These are phyloP conservation scores for Gorsachius goisagi DNA, from an alignment of 2,113 vertebrate genomes.

Conservation along the genomic window DNA sequence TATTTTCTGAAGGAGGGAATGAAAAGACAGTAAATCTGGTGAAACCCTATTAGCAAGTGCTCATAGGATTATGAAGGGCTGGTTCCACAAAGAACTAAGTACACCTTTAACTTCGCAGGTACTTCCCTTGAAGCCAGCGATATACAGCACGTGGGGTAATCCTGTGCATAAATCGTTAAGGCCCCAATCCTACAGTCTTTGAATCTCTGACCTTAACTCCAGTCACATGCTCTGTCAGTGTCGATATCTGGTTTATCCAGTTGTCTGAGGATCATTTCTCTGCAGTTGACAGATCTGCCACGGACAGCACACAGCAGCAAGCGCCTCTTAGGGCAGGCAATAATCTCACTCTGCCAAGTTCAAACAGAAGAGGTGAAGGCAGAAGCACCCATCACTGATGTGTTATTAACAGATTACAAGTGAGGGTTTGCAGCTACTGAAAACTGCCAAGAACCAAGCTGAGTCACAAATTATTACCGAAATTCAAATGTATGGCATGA, in stretches of 20 bases:
- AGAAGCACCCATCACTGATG: slow-evolving; percentile 79
- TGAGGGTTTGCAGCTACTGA: slow-evolving; percentile 82
- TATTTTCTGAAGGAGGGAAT: background rate
- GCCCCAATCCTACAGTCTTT: background rate
- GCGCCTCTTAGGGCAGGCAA: background rate
- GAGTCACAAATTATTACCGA: slow-evolving; percentile 66
- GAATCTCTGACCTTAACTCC: slow-evolving; percentile 34
- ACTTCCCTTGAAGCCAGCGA: background rate
- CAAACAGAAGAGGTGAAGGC: slow-evolving; percentile 69
- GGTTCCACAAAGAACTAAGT: background rate
- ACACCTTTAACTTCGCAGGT: background rate
- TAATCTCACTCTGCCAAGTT: background rate
- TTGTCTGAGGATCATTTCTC: slow-evolving; percentile 45
- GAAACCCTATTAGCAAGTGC: background rate
- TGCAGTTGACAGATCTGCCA: slow-evolving; percentile 9
- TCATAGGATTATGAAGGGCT: background rate
- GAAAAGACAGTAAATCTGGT: background rate
- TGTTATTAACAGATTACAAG: slow-evolving; percentile 81
- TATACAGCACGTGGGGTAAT: background rate
- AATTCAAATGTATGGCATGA: slow-evolving; percentile 49
- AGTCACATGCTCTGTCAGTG: background rate
- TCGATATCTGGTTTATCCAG: slow-evolving; percentile 19
- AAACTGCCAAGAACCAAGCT: slow-evolving; percentile 75
- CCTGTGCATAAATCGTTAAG: background rate
- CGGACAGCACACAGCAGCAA: background rate